Evolutionary conservation across 2,797 vertebrate genomes (phyloP).

Genomic region (Cynodonichthys magdalenae): DNA sequence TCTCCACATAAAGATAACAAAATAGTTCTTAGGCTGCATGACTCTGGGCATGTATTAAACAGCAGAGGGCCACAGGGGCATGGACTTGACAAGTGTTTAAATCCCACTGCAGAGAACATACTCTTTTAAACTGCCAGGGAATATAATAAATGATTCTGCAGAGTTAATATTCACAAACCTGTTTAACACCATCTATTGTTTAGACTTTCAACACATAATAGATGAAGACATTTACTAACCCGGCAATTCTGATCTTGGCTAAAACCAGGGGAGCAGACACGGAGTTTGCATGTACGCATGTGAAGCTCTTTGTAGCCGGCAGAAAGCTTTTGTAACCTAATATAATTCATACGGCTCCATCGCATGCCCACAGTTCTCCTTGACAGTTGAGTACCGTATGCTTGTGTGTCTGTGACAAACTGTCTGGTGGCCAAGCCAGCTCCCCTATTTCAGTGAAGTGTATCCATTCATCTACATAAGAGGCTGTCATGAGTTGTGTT

Average conservation of each 20-base stretch:
- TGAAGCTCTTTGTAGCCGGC: slow-evolving; percentile 21
- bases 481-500: slow-evolving; percentile 71
- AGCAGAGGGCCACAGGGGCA: slow-evolving; percentile 72
- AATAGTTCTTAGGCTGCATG: slow-evolving; percentile 70
- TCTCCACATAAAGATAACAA: slow-evolving; percentile 79
- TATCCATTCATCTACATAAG: slow-evolving; percentile 78
- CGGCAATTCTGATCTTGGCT: slow-evolving; percentile 30
- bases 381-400: slow-evolving; percentile 67
- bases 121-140: slow-evolving; percentile 56
- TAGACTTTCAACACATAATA: slow-evolving; percentile 45
- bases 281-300: slow-evolving; percentile 31
- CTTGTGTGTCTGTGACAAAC: slow-evolving; percentile 64
- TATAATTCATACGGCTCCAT: slow-evolving; percentile 65
- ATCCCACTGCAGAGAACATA: slow-evolving; percentile 59
- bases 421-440: slow-evolving; percentile 70
- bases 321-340: slow-evolving; percentile 57
- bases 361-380: slow-evolving; percentile 60
- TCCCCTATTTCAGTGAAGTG: slow-evolving; percentile 65
- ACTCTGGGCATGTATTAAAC: slow-evolving; percentile 79
- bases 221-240: slow-evolving; percentile 54
- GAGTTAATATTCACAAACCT: slow-evolving; percentile 21
- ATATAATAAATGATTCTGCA: slow-evolving; percentile 62
- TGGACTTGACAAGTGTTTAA: slow-evolving; percentile 76
- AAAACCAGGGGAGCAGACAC: slow-evolving; percentile 39
- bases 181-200: slow-evolving; percentile 44